Evolutionary conservation across 2,113 vertebrate genomes (phyloP).

Genomic region (Meriones unguiculatus): DNA sequence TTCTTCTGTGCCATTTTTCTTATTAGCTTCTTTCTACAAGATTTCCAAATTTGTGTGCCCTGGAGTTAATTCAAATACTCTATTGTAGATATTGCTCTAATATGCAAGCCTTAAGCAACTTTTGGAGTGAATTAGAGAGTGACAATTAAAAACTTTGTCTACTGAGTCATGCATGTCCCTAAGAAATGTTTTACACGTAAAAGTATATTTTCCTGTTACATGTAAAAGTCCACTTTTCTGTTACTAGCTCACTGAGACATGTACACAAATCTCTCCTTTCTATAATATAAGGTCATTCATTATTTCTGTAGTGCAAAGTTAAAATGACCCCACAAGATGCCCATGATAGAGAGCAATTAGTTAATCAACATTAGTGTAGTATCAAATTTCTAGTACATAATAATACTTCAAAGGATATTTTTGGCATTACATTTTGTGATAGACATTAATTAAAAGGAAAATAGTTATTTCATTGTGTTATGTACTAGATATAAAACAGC

Average conservation of each 20-base stretch:
- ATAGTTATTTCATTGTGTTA: too few species aligned
- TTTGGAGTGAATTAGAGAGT: not conserved
- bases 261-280: not conserved
- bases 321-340: not conserved
- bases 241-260: not conserved
- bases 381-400: constrained; percentile 18
- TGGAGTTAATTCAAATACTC: not conserved
- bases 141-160: not conserved
- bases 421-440: constrained; percentile 17
- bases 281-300: not conserved
- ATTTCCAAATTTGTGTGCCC: not conserved
- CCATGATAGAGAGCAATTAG: not conserved
- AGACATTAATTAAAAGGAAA: not conserved
- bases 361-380: not conserved
- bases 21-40: not conserved
- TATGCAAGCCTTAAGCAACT: not conserved
- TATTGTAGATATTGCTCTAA: not conserved
- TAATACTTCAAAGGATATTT: not conserved
- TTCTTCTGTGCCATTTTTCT: not conserved
- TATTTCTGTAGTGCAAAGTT: not conserved
- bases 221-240: not conserved
- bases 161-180: too few species aligned
- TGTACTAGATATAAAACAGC: too few species aligned
- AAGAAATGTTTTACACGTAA: constrained; percentile 6
- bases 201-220: not conserved